Base-by-base conservation (phyloP, 30 jellyfish, hydroid and myxozoan species). In the Aurelia sp. region DNA sequence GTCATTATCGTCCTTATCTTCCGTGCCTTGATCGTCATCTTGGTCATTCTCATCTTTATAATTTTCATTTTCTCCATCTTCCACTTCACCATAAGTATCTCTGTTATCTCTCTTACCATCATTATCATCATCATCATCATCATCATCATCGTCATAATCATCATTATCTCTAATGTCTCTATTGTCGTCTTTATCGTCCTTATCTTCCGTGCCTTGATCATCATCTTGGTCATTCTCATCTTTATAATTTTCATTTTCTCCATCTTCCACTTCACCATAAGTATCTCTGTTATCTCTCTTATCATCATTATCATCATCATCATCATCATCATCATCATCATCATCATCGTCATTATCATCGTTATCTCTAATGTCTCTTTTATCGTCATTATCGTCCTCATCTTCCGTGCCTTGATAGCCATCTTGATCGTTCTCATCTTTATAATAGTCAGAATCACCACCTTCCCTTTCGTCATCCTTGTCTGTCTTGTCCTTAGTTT, bases 391-490 rank as follows among this genome's bases (percentile, higher is more conserved):
- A 27, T 27, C 33, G 2, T 27, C 33, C 33, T 27, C 2, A 27
- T 38, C 50, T 38, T 2, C 50, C 2, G 9, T 38, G 7, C 10
- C 50, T 38, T 38, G 50, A 38, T 38, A 7, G 0, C 3, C 50
- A 7, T 38, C 62, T 15, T 70, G 17, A 16, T 70, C 27, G 33
- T 4, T 38, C 50, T 38, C 9, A 38, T 38, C 7, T 58, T 17
- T 20, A 5, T 58, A 17, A 58, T 58, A n/a, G n/a, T n/a, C 51
- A n/a, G 53, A 4, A 11, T 66, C 77, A 66, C 44, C 51, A 66
- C 51, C 77, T 7, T 21, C 77, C 77, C 15, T 4, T 10, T 81
- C 83, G n/a, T 48, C 66, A 20, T 81, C 74, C 24, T 44, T 22
- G 41, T 27, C 48, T 50, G 31, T 40, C 19, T 52, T 67, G 41